Evolutionary conservation across 92 coral and sea anemone genomes (phyloP).

Genomic region (Hydrozoanthus gracilis): DNA sequence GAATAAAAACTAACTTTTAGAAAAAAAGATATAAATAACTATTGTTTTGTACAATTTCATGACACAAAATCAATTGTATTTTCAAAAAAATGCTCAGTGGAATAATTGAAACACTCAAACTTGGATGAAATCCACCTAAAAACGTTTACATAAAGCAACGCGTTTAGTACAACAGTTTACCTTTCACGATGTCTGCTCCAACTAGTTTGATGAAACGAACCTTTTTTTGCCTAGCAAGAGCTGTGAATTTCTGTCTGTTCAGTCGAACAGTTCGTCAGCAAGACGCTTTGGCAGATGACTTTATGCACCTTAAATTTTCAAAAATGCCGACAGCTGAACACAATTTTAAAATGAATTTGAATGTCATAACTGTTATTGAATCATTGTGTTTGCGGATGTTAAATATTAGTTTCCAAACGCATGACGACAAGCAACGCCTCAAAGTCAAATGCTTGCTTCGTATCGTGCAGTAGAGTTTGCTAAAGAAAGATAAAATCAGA

Average conservation of each 20-base stretch:
- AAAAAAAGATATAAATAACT: too few relatives aligned
- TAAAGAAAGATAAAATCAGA: background rate
- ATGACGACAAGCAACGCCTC: background rate
- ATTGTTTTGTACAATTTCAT: too few relatives aligned
- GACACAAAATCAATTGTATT: too few relatives aligned
- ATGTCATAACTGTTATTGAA: slow-evolving; percentile 25
- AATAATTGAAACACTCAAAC: too few relatives aligned
- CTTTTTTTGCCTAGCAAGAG: too few relatives aligned
- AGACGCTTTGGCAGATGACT: background rate
- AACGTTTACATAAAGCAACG: too few relatives aligned
- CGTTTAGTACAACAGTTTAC: too few relatives aligned
- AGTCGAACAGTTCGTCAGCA: background rate
- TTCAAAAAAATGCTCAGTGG: too few relatives aligned
- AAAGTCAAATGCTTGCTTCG: background rate
- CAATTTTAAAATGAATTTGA: background rate
- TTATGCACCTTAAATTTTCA: slow-evolving; percentile 9
- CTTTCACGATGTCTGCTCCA: too few relatives aligned
- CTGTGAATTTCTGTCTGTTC: background rate
- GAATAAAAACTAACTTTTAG: too few relatives aligned
- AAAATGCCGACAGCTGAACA: slow-evolving; percentile 41
- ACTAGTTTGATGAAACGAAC: too few relatives aligned
- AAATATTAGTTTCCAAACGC: slow-evolving; percentile 31
- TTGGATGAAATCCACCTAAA: too few relatives aligned
- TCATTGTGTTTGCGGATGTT: slow-evolving; percentile 47
- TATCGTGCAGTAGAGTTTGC: background rate